A percentile compares a stretch with the other conserved stretches of the same genome.
These are phyloP conservation scores for Sinocyclocheilus anshuiensis DNA, from an alignment of 2,113 vertebrate species.

Conservation along the genomic window DNA sequence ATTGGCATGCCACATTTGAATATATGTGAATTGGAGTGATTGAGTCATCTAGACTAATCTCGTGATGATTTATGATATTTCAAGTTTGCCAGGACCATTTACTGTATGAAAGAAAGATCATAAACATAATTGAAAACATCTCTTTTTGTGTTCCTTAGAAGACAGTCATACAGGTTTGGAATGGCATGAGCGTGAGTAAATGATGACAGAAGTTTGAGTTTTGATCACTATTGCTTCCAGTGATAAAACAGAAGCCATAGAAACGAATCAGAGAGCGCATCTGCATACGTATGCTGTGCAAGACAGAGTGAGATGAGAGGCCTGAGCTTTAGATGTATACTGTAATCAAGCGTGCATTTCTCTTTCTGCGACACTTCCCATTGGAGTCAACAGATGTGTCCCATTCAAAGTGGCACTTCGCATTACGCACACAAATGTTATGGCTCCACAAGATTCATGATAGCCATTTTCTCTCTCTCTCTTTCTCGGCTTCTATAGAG, in stretches of 20 bases:
- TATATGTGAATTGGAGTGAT: not conserved
- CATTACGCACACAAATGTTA: slow-evolving; percentile 62
- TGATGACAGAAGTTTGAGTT: not conserved
- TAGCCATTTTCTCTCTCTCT: slow-evolving; percentile 15
- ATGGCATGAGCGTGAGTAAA: not conserved
- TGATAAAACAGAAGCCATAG: not conserved
- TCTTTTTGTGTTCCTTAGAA: no score
- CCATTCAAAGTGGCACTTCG: slow-evolving; percentile 44
- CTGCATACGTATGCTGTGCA: not conserved
- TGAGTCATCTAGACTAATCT: not conserved
- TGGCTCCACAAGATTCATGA: slow-evolving; percentile 60
- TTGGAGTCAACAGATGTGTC: slow-evolving; percentile 57
- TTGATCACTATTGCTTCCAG: not conserved
- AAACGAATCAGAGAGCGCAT: not conserved
- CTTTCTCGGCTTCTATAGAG: not conserved
- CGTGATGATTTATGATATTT: not conserved
- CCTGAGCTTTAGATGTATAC: slow-evolving; percentile 48
- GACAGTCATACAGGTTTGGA: no score
- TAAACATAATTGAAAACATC: not conserved
- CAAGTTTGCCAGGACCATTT: not conserved
- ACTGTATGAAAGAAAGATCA: not conserved
- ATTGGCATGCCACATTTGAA: not conserved
- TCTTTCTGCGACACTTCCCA: slow-evolving; percentile 7
- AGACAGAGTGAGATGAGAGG: slow-evolving; percentile 31
- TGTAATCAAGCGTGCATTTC: slow-evolving; percentile 52